Evolutionary conservation across 2,113 vertebrate species (phyloP).

Genomic region (Polyodon spathula): DNA sequence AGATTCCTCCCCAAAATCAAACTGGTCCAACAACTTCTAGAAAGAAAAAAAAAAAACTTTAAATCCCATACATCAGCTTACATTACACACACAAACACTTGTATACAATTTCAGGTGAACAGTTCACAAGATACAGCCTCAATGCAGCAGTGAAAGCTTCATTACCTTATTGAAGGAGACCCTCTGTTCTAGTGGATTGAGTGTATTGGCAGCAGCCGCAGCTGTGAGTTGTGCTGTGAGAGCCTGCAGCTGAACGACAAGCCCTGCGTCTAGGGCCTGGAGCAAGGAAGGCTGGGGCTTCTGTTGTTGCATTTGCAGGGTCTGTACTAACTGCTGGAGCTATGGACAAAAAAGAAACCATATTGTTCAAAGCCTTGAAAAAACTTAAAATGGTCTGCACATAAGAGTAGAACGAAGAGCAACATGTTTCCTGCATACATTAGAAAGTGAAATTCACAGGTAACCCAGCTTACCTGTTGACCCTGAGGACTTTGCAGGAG

Average conservation of each 20-base stretch:
- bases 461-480: conserved; percentile 74
- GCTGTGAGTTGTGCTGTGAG: conserved; percentile 95
- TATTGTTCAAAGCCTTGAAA: background rate
- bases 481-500: conserved; percentile 96
- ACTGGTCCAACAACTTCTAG: conserved; percentile 92
- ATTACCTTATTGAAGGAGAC: conserved; percentile 94
- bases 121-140: background rate
- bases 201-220: conserved; percentile 82
- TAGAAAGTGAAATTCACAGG: background rate
- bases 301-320: conserved; percentile 93
- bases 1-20: conserved; percentile 88
- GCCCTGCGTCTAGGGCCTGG: conserved; percentile 89
- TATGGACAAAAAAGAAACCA: no score
- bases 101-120: background rate
- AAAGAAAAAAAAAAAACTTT: conserved; percentile 20
- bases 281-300: conserved; percentile 93
- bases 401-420: background rate
- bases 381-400: background rate
- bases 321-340: conserved; percentile 95
- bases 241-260: conserved; percentile 92
- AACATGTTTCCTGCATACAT: no score
- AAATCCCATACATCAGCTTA: background rate
- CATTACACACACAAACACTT: background rate
- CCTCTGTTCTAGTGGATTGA: conserved; percentile 87
- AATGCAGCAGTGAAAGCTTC: no score